These are phyloP conservation scores for Proctacanthus coquilletti DNA, from an alignment of 1,140 invertebrate species.

Conservation along the genomic window DNA sequence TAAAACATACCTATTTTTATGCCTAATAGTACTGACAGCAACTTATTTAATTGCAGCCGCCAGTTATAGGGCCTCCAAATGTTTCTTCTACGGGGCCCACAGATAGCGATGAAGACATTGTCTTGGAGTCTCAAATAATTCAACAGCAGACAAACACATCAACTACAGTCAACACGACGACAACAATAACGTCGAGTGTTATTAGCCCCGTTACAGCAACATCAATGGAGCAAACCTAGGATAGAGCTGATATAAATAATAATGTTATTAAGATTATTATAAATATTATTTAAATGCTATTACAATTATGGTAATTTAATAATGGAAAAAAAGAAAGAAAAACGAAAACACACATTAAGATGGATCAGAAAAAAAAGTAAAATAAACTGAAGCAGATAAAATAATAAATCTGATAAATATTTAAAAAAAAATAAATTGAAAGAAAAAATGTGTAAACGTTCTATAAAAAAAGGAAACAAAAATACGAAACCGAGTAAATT, in stretches of 20 bases:
- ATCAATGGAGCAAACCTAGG: not conserved
- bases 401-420: not conserved
- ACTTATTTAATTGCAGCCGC: constrained; percentile 11
- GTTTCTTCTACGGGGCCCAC: not conserved
- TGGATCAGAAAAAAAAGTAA: not conserved
- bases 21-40: too few relatives aligned
- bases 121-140: not conserved
- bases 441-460: not conserved
- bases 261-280: constrained; percentile 1
- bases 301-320: constrained; percentile 1
- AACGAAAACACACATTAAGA: not conserved
- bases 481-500: not conserved
- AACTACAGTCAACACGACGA: constrained; percentile 5
- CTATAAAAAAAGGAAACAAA: not conserved
- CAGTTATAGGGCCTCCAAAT: not conserved
- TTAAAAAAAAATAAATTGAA: not conserved
- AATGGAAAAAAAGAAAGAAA: not conserved
- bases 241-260: not conserved
- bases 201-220: not conserved
- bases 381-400: not conserved
- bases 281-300: not conserved
- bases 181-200: constrained; percentile 9
- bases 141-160: constrained; percentile 8
- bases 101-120: not conserved
- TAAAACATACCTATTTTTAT: too few relatives aligned